phyloP scores from a whole-genome alignment of 2,113 vertebrate species.

The Puma concolor region DNA sequence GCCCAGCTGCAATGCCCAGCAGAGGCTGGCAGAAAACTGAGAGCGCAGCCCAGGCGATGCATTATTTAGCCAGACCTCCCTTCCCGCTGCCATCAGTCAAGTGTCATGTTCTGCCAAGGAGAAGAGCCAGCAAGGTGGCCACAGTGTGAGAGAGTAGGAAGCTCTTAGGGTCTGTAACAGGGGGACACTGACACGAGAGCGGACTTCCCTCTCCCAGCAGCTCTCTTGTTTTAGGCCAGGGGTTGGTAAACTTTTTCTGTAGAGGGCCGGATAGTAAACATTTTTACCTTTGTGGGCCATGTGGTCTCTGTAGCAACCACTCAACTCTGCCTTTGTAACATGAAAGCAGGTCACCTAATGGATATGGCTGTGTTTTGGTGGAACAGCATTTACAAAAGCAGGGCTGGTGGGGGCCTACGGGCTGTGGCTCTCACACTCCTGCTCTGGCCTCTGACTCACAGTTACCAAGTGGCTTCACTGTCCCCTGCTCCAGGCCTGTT shows the following conservation, averaged over 20 bases:
- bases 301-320: background rate
- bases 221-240: background rate
- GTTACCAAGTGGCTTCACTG: background rate
- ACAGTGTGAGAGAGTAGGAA: accelerated
- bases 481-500: background rate
- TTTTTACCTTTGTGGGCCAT: background rate
- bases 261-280: background rate
- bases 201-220: background rate
- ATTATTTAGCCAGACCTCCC: background rate
- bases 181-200: background rate
- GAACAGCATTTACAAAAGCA: background rate
- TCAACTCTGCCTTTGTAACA: too few relatives aligned
- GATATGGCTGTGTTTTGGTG: accelerated
- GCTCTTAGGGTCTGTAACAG: background rate
- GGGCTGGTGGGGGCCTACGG: accelerated
- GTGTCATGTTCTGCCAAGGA: background rate
- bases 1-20: background rate
- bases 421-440: background rate
- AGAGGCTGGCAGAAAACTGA: background rate
- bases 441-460: background rate
- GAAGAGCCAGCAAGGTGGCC: background rate
- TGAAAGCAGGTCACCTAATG: accelerated
- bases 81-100: background rate
- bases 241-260: background rate
- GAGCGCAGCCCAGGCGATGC: background rate